These are phyloP conservation scores for Nasonovia ribisnigri DNA, from an alignment of 2,888 invertebrate species.

Conservation along the genomic window DNA sequence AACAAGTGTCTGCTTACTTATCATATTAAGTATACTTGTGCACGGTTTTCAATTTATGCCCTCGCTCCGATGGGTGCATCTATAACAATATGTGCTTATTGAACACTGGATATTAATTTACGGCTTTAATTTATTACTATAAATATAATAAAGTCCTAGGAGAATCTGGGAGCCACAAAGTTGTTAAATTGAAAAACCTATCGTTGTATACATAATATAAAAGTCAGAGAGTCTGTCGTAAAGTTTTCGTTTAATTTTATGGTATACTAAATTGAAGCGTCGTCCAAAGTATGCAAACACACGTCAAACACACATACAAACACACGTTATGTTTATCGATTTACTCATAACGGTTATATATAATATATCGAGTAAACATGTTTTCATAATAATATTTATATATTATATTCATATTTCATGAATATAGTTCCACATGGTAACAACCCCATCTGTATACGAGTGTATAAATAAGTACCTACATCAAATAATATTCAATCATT, in stretches of 20 bases:
- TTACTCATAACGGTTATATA: not conserved
- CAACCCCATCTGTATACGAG: no score
- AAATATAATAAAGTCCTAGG: not conserved
- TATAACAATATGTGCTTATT: not conserved
- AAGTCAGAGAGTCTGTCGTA: not conserved
- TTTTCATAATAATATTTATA: not conserved
- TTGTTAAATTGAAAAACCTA: not conserved
- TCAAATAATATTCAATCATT: not conserved
- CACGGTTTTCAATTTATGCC: not conserved
- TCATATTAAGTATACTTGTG: not conserved
- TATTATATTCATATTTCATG: no score
- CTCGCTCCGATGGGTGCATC: not conserved
- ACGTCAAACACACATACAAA: not conserved
- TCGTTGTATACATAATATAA: not conserved
- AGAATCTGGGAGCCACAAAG: not conserved
- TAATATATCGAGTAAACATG: not conserved
- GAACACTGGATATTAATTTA: constrained; percentile 4
- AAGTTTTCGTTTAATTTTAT: constrained; percentile 9
- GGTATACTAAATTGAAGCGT: not conserved
- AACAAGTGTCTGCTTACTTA: not conserved
- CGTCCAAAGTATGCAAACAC: not conserved
- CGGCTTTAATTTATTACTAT: not conserved
- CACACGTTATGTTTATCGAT: not conserved
- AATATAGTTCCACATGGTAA: no score
- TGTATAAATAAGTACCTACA: not conserved